phyloP scores from a whole-genome alignment of 2,113 vertebrate species.

The Neotoma lepida region DNA sequence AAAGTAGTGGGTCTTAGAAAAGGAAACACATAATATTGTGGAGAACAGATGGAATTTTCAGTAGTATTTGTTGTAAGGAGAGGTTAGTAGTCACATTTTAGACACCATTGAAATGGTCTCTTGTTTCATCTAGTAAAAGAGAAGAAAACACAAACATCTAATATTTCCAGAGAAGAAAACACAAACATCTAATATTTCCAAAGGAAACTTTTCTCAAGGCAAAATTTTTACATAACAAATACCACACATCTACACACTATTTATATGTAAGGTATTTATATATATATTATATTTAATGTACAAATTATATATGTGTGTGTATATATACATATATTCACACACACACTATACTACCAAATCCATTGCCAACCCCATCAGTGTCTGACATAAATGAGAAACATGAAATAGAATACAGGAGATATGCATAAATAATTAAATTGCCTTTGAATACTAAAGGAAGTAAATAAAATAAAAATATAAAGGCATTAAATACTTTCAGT shows the following conservation, averaged over 20 bases:
- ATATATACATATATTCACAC: background rate
- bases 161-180: background rate
- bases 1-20: background rate
- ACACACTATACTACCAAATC: background rate
- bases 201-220: background rate
- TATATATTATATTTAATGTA: background rate
- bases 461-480: slow-evolving; percentile 29
- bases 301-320: background rate
- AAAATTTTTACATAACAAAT: slow-evolving; percentile 39
- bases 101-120: background rate
- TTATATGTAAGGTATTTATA: background rate
- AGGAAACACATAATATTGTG: slow-evolving; percentile 6
- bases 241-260: background rate
- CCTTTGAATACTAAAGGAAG: slow-evolving; percentile 11
- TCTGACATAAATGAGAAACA: slow-evolving; percentile 55
- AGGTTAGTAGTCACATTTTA: slow-evolving; percentile 31
- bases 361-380: background rate
- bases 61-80: background rate
- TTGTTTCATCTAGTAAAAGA: slow-evolving; percentile 19
- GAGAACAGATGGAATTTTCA: slow-evolving; percentile 9
- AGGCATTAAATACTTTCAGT: slow-evolving; percentile 19
- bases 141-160: background rate
- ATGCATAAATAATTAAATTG: slow-evolving; percentile 22
- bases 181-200: background rate
- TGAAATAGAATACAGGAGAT: background rate